phyloP scores from a whole-genome alignment of 2,888 invertebrate species.

The Rhabditophanes sp. region DNA sequence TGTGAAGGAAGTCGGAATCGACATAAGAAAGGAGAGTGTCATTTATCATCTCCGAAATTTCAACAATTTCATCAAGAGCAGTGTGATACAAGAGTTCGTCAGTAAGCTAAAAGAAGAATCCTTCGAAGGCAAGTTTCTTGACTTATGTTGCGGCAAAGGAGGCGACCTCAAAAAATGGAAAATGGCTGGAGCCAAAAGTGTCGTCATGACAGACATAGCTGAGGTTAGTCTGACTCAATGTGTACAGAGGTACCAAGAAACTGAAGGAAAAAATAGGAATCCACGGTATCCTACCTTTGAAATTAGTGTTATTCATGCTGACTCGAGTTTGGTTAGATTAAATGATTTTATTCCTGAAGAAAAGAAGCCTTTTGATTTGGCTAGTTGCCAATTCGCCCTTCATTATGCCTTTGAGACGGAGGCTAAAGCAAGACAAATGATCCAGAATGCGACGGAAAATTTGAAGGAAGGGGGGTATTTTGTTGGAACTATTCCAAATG shows the following conservation, averaged over 20 bases:
- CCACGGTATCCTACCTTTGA: too few species aligned
- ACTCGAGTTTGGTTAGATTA: too few species aligned
- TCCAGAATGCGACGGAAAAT: slow-evolving; percentile 76
- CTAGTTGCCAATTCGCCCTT: slow-evolving; percentile 92
- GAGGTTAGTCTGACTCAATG: slow-evolving; percentile 79
- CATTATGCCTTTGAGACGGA: slow-evolving; percentile 80
- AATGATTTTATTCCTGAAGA: slow-evolving; percentile 44
- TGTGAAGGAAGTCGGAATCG: slow-evolving; percentile 64
- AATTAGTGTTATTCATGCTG: slow-evolving; percentile 56
- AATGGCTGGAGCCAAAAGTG: slow-evolving; percentile 18
- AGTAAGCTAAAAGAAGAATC: slow-evolving; percentile 9
- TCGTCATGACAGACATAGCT: slow-evolving; percentile 59
- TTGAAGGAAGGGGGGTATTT: slow-evolving; percentile 78
- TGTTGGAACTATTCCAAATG: slow-evolving; percentile 87
- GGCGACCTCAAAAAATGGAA: slow-evolving; percentile 86
- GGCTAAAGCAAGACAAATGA: slow-evolving; percentile 75
- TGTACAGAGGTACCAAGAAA: slow-evolving; percentile 62
- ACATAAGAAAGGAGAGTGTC: slow-evolving; percentile 65
- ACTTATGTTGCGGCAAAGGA: slow-evolving; percentile 95
- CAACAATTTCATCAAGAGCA: slow-evolving; percentile 96
- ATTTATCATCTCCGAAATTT: slow-evolving; percentile 87
- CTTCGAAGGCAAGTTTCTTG: slow-evolving; percentile 54
- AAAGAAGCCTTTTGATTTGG: slow-evolving; percentile 67
- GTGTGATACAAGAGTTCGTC: too few species aligned
- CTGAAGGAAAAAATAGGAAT: slow-evolving; percentile 46